These are phyloP conservation scores for Cynodonichthys magdalenae DNA, from an alignment of 2,797 vertebrate species.

Conservation along the genomic window DNA sequence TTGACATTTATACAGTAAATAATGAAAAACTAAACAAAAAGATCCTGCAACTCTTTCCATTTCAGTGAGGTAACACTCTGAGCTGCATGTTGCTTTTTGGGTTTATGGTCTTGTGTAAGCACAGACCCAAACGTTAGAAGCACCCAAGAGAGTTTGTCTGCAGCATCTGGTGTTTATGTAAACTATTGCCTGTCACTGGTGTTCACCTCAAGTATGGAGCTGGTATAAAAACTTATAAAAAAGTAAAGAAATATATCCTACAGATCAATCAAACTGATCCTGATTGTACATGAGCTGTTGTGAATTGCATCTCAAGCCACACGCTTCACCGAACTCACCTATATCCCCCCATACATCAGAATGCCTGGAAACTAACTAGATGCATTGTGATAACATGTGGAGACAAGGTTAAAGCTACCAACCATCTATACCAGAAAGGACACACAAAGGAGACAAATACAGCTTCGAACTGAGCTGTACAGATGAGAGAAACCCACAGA, in stretches of 20 bases:
- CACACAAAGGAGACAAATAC: conserved; percentile 42
- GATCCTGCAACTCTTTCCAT: conserved; percentile 10
- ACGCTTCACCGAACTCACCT: conserved; percentile 56
- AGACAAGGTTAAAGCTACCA: conserved; percentile 58
- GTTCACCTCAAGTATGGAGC: conserved; percentile 44
- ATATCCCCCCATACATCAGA: conserved; percentile 60
- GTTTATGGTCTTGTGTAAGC: conserved; percentile 44
- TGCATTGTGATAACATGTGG: conserved; percentile 53
- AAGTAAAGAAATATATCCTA: conserved; percentile 17
- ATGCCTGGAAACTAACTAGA: conserved; percentile 61
- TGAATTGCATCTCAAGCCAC: conserved; percentile 62
- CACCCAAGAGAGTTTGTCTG: conserved; percentile 25
- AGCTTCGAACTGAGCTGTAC: conserved; percentile 33
- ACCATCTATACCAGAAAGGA: conserved; percentile 58
- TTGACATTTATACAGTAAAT: too few relatives aligned
- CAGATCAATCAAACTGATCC: conserved; percentile 55
- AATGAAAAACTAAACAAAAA: too few relatives aligned
- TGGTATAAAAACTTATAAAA: conserved; percentile 11
- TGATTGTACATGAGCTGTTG: conserved; percentile 55
- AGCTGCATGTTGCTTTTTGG: conserved; percentile 38
- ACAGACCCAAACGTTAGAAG: conserved; percentile 13
- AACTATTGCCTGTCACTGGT: conserved; percentile 47
- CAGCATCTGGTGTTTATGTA: conserved; percentile 53
- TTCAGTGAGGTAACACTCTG: conserved; percentile 17
- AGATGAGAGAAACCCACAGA: conserved; percentile 23